Evolutionary conservation across 2,888 invertebrate species (phyloP), one percentile per base, ranked within the genome.

Genomic region (Subacronicta megacephala): DNA sequence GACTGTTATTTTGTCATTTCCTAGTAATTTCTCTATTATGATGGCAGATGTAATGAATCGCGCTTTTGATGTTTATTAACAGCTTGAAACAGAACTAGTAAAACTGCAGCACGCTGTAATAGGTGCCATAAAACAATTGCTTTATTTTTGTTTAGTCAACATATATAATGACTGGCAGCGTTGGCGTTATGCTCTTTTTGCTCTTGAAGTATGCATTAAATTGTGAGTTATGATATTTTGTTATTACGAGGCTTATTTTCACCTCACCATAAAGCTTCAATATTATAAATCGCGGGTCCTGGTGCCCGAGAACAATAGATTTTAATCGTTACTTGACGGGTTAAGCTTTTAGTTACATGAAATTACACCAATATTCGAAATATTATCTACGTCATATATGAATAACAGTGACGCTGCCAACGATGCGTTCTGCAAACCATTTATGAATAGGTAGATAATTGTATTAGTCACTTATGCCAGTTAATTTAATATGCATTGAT

Each of bases 401-500:
- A 40, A 41, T 55, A 55, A 45, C 38, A 29, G 23, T 41, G 41
- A 15, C 41, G 50, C n/a, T 41, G 33, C 33, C 51, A 45, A 53
- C 60, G 45, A 47, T 50, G 38, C 23, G 56, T 47, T 41, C 54
- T 50, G 45, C 46, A 29, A 54, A 50, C 33, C 35, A 55, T 38
- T 43, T 53, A 47, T 56, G 55, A 63, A 62, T 52, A 67, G 38
- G 66, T 73, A 72, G 53, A 66, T 75, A 75, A 36, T 41, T 41
- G 16, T 56, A 66, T 74, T 73, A 76, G 59, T 75, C 76, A 80
- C 60, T 45, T 50, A 69, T 58, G 42, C 31, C 35, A 50, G 33
- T 54, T 59, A 63, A 64, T 78, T 76, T 79, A 72, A 75, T 78
- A 78, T 75, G 60, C 72, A 82, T 85, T 87, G 87, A 87, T 83